Conservation (phyloP, 2,113 vertebrate genomes). For the Chaetops frenatus region DNA sequence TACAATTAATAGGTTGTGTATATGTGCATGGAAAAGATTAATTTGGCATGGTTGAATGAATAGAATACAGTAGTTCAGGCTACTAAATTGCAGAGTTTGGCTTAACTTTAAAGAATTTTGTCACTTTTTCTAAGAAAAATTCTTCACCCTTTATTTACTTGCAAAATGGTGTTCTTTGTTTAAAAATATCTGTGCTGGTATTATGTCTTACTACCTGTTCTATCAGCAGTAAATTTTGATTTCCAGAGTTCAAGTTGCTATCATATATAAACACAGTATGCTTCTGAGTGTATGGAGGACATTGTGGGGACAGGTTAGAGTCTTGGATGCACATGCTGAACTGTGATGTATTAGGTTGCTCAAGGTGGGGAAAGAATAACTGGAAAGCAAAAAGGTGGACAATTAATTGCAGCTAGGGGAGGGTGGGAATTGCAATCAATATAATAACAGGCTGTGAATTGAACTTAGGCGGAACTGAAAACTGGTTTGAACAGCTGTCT, state of each 20-base stretch:
- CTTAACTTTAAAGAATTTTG: not conserved
- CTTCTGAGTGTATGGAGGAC: not conserved
- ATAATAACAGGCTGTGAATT: not conserved
- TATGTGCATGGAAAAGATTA: not conserved
- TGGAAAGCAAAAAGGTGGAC: not conserved
- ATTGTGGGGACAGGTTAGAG: not conserved
- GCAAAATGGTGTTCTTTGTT: not conserved
- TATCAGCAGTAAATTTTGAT: not conserved
- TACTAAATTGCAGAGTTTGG: not conserved
- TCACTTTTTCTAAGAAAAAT: not conserved
- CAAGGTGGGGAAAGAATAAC: not conserved
- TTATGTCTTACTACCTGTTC: not conserved
- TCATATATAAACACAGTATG: not conserved
- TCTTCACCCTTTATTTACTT: not conserved
- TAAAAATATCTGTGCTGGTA: not conserved
- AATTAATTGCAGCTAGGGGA: not conserved
- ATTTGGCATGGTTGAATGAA: not conserved
- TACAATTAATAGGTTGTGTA: not conserved
- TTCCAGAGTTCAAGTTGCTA: not conserved
- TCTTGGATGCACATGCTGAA: rapidly evolving
- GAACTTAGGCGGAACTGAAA: not conserved
- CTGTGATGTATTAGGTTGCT: not conserved
- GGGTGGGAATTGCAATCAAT: not conserved
- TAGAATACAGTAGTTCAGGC: not conserved
- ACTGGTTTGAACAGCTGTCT: not conserved